phyloP scores from a whole-genome alignment of 2,888 invertebrate species.

The Lasioglossum calceatum region DNA sequence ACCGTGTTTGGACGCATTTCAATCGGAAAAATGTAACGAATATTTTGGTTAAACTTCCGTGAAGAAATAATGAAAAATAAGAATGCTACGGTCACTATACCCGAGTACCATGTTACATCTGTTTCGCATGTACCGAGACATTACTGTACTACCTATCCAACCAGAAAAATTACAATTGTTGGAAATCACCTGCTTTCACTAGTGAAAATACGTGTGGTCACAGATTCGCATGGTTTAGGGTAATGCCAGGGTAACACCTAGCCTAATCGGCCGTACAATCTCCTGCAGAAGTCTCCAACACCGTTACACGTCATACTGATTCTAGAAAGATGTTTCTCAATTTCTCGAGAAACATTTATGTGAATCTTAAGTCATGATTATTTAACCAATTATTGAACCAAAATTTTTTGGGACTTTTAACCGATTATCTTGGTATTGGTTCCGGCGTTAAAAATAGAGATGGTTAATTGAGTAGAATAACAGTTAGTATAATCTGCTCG shows the following conservation, averaged over 20 bases:
- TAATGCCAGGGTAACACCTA: constrained; percentile 1
- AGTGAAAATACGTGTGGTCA: background rate
- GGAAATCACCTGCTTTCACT: constrained; percentile 43
- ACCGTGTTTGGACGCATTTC: background rate
- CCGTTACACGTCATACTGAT: background rate
- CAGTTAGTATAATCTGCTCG: background rate
- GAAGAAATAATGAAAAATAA: background rate
- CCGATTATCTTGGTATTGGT: background rate
- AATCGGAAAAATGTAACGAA: background rate
- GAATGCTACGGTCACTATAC: background rate
- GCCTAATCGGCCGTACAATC: background rate
- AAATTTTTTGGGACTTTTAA: background rate
- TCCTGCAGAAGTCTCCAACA: background rate
- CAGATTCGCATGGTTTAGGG: background rate
- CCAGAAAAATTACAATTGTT: constrained; percentile 26
- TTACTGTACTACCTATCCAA: background rate
- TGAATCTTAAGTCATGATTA: background rate
- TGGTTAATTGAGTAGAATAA: background rate
- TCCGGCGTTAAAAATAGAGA: background rate
- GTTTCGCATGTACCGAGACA: background rate
- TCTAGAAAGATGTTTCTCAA: background rate
- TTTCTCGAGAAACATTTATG: background rate
- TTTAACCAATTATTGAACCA: too few species aligned
- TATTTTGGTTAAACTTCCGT: background rate
- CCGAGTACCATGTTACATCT: background rate